These are phyloP conservation scores for Pseudoatta argentina DNA, from an alignment of 1,140 invertebrate species.

Conservation along the genomic window DNA sequence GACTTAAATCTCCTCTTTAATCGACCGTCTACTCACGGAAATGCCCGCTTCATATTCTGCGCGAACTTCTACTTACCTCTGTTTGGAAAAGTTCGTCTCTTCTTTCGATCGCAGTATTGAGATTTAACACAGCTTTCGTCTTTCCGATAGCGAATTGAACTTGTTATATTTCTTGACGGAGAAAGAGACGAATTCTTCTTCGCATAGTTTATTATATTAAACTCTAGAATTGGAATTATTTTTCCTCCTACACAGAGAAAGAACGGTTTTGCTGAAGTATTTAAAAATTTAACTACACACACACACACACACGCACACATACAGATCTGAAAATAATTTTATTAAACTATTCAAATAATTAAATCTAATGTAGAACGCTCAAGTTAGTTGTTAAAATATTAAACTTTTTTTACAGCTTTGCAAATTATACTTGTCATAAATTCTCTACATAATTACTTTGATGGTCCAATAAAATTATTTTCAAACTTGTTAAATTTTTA, in stretches of 20 bases:
- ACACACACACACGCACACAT: too few relatives aligned
- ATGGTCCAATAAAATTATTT: too few relatives aligned
- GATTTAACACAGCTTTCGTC: constrained; percentile 15
- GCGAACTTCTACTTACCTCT: constrained; percentile 28
- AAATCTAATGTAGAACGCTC: too few relatives aligned
- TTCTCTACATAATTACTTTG: too few relatives aligned
- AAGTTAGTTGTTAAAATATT: too few relatives aligned
- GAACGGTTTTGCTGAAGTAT: too few relatives aligned
- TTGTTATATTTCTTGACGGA: constrained; percentile 13
- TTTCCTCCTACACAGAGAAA: background rate
- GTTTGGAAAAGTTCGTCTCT: constrained; percentile 14
- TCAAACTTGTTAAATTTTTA: too few relatives aligned
- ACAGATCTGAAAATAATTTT: too few relatives aligned
- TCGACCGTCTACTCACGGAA: constrained; percentile 38
- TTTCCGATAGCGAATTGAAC: background rate
- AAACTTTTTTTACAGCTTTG: too few relatives aligned
- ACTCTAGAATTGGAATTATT: background rate
- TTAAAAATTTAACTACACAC: too few relatives aligned
- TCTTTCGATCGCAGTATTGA: constrained; percentile 14
- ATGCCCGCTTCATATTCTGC: constrained; percentile 44
- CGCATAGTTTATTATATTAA: background rate
- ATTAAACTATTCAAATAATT: too few relatives aligned
- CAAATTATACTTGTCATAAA: too few relatives aligned
- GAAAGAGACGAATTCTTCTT: background rate
- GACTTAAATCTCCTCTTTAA: constrained; percentile 14